Conservation (phyloP, 1,140 invertebrate genomes). For the Seison nebaliae region DNA sequence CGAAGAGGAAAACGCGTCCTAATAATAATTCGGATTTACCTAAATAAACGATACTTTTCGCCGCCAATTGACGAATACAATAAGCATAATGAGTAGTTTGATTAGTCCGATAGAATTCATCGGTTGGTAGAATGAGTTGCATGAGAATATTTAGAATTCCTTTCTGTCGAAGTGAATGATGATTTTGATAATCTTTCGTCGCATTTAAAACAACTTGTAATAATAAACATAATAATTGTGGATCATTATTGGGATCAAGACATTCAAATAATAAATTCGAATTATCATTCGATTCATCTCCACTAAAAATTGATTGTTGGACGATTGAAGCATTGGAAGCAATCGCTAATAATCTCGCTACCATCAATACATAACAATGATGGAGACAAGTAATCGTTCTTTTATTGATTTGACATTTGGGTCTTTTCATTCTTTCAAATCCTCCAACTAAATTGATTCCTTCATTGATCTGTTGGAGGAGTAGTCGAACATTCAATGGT, state of each 20-base stretch:
- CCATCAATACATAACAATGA: slow-evolving; percentile 41
- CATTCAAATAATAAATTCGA: slow-evolving; percentile 30
- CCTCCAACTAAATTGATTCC: no score
- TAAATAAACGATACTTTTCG: slow-evolving; percentile 38
- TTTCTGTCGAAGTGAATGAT: slow-evolving; percentile 34
- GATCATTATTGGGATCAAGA: slow-evolving; percentile 39
- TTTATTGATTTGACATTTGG: slow-evolving; percentile 35
- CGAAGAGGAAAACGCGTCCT: slow-evolving; percentile 27
- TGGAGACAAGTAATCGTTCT: slow-evolving; percentile 38
- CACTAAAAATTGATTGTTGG: slow-evolving; percentile 32
- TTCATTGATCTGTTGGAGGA: no score
- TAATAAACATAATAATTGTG: slow-evolving; percentile 40
- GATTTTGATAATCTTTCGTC: slow-evolving; percentile 35
- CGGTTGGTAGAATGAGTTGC: slow-evolving; percentile 41
- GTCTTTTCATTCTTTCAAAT: slow-evolving; percentile 26
- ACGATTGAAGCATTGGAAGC: slow-evolving; percentile 34
- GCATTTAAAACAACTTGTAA: slow-evolving; percentile 39
- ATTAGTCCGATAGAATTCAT: slow-evolving; percentile 48
- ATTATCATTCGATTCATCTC: slow-evolving; percentile 35
- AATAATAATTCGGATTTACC: slow-evolving; percentile 34
- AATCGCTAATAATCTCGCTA: slow-evolving; percentile 37
- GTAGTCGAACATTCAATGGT: no score
- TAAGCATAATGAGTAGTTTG: slow-evolving; percentile 42
- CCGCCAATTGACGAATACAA: slow-evolving; percentile 44
- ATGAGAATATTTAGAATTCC: slow-evolving; percentile 39